Conservation (phyloP, 2,797 vertebrate genomes). For the Mionectes olivaceus region DNA sequence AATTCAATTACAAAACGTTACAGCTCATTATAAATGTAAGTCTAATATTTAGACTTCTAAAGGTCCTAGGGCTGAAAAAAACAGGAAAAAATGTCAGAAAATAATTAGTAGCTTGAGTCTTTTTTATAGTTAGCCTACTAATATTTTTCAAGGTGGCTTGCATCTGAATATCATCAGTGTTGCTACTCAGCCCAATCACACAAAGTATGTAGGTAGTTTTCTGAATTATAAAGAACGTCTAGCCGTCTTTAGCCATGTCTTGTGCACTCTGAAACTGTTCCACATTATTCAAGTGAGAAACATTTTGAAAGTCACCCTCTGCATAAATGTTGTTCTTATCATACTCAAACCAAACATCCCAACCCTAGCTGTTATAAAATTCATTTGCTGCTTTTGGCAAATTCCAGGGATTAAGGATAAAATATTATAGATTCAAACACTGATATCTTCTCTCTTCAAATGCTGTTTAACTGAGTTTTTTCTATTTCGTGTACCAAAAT, state of each 20-base stretch:
- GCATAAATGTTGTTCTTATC: conserved; percentile 8
- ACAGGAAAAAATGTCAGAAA: not conserved
- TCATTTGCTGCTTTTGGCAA: not conserved
- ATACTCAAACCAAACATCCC: not conserved
- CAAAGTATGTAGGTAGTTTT: not conserved
- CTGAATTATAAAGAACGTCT: not conserved
- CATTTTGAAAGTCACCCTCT: not conserved
- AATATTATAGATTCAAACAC: not conserved
- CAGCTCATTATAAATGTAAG: not conserved
- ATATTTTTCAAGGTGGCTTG: not conserved
- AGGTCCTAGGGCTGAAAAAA: not conserved
- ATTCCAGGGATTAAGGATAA: conserved; percentile 5
- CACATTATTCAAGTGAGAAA: not conserved
- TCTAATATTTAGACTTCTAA: not conserved
- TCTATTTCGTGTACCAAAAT: not conserved
- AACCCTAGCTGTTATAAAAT: not conserved
- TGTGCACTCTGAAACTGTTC: not conserved
- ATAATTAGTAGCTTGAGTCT: not conserved
- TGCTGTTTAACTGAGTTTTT: not conserved
- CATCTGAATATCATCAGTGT: not conserved
- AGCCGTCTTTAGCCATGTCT: not conserved
- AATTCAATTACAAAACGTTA: not conserved
- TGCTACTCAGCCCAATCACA: not conserved
- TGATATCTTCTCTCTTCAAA: not conserved
- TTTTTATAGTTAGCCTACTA: not conserved